Evolutionary conservation across 1,140 invertebrate species (phyloP).

Genomic region (Saccostrea echinata): DNA sequence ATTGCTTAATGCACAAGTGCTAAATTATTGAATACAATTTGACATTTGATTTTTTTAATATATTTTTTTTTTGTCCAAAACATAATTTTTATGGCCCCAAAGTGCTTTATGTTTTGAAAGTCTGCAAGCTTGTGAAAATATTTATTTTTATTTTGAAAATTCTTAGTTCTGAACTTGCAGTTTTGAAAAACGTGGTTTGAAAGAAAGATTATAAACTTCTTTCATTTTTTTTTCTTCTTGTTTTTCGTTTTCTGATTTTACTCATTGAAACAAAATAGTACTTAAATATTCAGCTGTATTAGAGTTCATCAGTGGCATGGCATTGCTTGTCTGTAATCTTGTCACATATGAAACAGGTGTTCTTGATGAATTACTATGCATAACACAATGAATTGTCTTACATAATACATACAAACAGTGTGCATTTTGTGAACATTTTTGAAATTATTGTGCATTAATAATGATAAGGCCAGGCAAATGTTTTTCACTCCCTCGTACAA

Average conservation of each 20-base stretch:
- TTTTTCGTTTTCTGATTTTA: neutral
- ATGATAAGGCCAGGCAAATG: neutral
- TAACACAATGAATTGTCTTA: neutral
- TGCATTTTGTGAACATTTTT: neutral
- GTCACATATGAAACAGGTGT: neutral
- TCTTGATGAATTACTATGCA: neutral
- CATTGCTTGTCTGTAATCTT: neutral
- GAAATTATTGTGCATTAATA: neutral
- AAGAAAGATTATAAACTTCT: too few species aligned
- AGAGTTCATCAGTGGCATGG: neutral
- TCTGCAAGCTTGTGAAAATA: too few species aligned
- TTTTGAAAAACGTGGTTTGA: too few species aligned
- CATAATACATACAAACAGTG: neutral
- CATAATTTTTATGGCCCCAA: neutral
- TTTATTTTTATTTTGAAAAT: too few species aligned
- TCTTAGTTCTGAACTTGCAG: too few species aligned
- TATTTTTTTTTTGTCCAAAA: neutral
- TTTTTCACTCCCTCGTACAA: too few species aligned
- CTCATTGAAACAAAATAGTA: neutral
- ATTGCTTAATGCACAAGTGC: neutral
- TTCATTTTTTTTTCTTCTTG: too few species aligned
- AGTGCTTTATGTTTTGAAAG: too few species aligned
- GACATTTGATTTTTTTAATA: neutral
- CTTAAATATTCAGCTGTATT: neutral
- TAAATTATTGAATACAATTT: slow-evolving; percentile 1